Base-by-base conservation (phyloP, 2,797 vertebrate genomes). In the Luscinia luscinia region DNA sequence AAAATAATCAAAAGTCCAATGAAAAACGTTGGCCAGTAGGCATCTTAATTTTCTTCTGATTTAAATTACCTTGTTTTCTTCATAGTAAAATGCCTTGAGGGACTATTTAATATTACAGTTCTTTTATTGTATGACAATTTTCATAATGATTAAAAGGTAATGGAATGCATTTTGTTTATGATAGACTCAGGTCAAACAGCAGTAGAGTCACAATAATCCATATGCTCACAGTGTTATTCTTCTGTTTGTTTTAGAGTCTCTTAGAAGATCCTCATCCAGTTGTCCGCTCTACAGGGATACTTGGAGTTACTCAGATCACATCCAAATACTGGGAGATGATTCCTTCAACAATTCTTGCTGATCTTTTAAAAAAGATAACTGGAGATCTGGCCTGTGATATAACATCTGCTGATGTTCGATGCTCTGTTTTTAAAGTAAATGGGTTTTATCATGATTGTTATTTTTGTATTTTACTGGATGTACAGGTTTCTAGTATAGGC, bases 251-350 rank as follows among this genome's bases (percentile, higher is more conserved):
- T 81, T 89, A 99, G 99, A 96, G 26, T 68, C 98, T 99, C 30
- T 97, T 99, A 32, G 98, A 99, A 87, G 99, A 99, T 90, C 98
- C 98, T 93, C 98, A 99, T 46, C 99, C 99, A 5, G 78, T 98
- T 34, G 99, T 99, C 49, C 99, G 99, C 70, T 99, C 98, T 54
- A 98, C 97, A 15, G 99, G 99, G 21, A 96, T 98, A 8, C 97
- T 99, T 28, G 99, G 99, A 7, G 98, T 99, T 9, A 99, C 98
- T 97, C 99, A 98, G 96, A 98, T 99, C 92, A 97, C 98, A 69
- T 98, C 97, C 52, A 98, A 98, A 73, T 99, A 98, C 97, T 99
- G 99, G 99, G 99, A 99, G 94, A 97, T 99, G 95, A 98, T 99
- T 86, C 99, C 99, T 40, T 93, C 98, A 3, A 66, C 95, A 3